Evolutionary conservation across 2,797 vertebrate species (phyloP).

Genomic region (Acanthurus tractus): DNA sequence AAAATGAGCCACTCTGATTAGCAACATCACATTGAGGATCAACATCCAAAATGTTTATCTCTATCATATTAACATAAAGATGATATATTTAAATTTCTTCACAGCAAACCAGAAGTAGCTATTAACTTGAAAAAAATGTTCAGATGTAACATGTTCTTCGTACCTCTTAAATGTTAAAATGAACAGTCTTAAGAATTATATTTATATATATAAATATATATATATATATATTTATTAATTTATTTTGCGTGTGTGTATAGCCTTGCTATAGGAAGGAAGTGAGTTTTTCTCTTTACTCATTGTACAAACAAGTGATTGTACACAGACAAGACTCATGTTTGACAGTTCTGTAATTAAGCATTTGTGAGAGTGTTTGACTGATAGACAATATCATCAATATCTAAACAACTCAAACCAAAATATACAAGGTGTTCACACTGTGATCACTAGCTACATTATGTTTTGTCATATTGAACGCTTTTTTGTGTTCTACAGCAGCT

Average conservation of each 20-base stretch:
- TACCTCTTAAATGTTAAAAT: conserved; percentile 25
- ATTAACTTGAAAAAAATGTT: conserved; percentile 14
- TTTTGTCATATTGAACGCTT: conserved; percentile 37
- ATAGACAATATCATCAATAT: conserved; percentile 59
- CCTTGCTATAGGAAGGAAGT: conserved; percentile 28
- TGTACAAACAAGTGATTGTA: conserved; percentile 66
- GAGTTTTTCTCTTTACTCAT: conserved; percentile 48
- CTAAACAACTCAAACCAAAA: conserved; percentile 63
- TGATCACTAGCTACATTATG: conserved; percentile 49
- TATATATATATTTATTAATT: too few species aligned
- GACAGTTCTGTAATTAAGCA: conserved; percentile 65
- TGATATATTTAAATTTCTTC: conserved; percentile 20
- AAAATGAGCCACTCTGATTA: conserved; percentile 21
- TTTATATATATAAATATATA: too few species aligned
- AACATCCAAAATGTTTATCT: conserved; percentile 50
- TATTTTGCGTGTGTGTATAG: too few species aligned
- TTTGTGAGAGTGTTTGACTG: conserved; percentile 53
- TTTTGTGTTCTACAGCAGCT: conserved; percentile 48
- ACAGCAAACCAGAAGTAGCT: conserved; percentile 31
- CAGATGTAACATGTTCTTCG: conserved; percentile 21
- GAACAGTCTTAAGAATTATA: not conserved
- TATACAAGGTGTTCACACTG: conserved; percentile 51
- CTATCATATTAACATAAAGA: conserved; percentile 34
- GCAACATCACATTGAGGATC: conserved; percentile 43
- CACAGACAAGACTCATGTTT: conserved; percentile 69